Percentiles rank a stretch among this genome's conserved stretches.
Conservation (phyloP, 2,113 vertebrate species). For the Aythya baeri region DNA sequence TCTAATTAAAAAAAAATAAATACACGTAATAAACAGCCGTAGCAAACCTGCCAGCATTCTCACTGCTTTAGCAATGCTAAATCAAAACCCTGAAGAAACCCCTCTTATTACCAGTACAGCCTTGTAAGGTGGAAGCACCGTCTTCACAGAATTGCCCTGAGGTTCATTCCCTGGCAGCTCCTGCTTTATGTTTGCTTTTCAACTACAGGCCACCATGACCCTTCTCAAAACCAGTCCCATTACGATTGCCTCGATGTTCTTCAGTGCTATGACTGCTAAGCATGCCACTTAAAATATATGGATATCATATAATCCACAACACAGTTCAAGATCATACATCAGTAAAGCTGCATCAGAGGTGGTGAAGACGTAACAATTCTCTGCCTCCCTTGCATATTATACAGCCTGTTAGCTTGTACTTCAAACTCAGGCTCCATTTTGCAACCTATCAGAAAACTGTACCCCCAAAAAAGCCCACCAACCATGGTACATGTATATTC, state of each 20-base stretch:
- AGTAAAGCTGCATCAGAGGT: background rate
- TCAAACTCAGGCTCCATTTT: background rate
- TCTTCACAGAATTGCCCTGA: background rate
- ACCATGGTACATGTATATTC: fast-evolving
- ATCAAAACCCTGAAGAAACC: slow-evolving; percentile 6
- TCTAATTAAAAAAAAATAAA: background rate
- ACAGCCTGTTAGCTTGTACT: background rate
- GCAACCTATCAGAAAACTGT: background rate
- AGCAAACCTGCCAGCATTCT: background rate
- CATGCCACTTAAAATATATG: background rate
- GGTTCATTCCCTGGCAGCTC: background rate
- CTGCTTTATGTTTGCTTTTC: background rate
- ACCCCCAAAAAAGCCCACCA: background rate
- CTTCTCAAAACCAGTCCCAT: background rate
- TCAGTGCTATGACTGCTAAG: background rate
- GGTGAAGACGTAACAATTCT: fast-evolving
- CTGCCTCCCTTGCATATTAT: background rate
- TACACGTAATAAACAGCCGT: background rate
- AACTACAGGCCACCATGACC: background rate
- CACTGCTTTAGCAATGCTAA: slow-evolving; percentile 7
- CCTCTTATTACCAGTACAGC: background rate
- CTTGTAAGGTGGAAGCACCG: background rate
- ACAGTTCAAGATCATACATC: background rate
- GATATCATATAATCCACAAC: background rate
- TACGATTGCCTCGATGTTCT: background rate